A percentile compares a stretch with the other conserved stretches of the same genome.
Conservation (phyloP, 2,797 vertebrate species). For the Cheirogaleus major region DNA sequence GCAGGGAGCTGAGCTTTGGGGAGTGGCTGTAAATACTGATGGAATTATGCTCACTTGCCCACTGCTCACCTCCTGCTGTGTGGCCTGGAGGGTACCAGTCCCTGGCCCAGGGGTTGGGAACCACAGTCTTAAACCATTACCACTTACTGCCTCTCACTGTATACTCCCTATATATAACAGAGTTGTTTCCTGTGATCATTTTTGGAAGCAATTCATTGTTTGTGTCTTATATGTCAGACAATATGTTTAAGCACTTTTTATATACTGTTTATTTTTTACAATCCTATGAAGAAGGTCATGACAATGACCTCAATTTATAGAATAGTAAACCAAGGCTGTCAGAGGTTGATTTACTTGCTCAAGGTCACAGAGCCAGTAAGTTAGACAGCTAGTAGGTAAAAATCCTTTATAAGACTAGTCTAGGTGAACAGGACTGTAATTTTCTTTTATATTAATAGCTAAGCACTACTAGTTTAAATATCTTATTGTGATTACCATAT, state of each 20-base stretch:
- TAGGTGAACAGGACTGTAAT: background rate
- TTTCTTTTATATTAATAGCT: background rate
- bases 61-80: no score
- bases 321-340: background rate
- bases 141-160: background rate
- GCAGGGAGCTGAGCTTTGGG: no score
- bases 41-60: no score
- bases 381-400: constrained; percentile 12
- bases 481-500: background rate
- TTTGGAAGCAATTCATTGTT: constrained; percentile 23
- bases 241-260: background rate
- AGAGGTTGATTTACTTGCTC: background rate
- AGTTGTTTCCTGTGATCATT: constrained; percentile 31
- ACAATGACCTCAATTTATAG: background rate
- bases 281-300: background rate
- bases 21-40: no score
- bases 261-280: constrained; percentile 23
- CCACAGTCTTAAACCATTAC: background rate
- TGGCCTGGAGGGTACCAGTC: no score
- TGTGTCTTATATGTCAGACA: background rate
- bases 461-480: background rate
- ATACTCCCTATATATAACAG: background rate
- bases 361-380: background rate
- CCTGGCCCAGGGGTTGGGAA: no score
- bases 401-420: background rate